Conservation (phyloP, 1,140 invertebrate genomes). For the Drosophila azteca region DNA sequence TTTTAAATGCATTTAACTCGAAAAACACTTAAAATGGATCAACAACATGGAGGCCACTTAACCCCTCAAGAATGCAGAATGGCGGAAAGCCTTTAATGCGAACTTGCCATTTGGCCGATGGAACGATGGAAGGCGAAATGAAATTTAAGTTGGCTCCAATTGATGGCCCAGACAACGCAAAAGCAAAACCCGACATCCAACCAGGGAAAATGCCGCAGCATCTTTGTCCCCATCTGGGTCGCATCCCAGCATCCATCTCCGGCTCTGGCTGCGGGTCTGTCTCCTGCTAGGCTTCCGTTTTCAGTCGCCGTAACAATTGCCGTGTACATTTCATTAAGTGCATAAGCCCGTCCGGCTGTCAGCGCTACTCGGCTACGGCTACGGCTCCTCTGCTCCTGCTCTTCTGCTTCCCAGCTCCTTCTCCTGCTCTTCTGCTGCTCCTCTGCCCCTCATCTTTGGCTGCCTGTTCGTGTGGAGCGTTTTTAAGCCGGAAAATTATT, state of each 20-base stretch:
- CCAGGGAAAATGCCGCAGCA: slow-evolving; percentile 26
- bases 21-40: slow-evolving; percentile 56
- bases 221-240: slow-evolving; percentile 36
- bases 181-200: too few species aligned
- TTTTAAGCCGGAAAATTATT: slow-evolving; percentile 79
- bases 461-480: slow-evolving; percentile 29
- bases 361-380: slow-evolving; percentile 35
- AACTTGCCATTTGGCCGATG: slow-evolving; percentile 35
- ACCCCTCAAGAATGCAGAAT: not conserved
- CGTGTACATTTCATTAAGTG: slow-evolving; percentile 82
- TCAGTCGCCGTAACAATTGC: slow-evolving; percentile 61
- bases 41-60: slow-evolving; percentile 37
- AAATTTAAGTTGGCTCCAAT: slow-evolving; percentile 74
- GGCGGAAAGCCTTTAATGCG: slow-evolving; percentile 57
- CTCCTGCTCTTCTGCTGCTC: not conserved
- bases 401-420: not conserved
- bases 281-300: slow-evolving; percentile 14
- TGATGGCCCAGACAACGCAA: slow-evolving; percentile 36
- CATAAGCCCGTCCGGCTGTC: slow-evolving; percentile 77
- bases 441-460: not conserved
- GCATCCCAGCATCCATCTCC: slow-evolving; percentile 20
- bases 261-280: slow-evolving; percentile 11
- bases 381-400: not conserved
- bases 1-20: slow-evolving; percentile 52
- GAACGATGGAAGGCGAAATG: slow-evolving; percentile 51